A percentile compares a stretch with the other conserved stretches of the same genome.
Conservation (phyloP, 2,797 vertebrate species). For the Tinamus major region DNA sequence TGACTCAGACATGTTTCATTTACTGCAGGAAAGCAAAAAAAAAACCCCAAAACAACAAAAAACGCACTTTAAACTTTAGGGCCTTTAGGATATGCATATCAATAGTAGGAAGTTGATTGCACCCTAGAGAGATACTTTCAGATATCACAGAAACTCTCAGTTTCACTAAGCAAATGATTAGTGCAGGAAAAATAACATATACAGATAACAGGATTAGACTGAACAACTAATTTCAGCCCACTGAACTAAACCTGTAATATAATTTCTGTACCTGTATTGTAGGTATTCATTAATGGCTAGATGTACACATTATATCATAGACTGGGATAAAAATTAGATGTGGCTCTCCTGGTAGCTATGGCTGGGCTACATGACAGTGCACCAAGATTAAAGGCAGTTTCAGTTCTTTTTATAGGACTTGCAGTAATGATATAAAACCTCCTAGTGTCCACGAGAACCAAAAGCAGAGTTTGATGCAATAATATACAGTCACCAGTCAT, state of each 20-base stretch:
- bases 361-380: not conserved
- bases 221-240: not conserved
- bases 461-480: not conserved
- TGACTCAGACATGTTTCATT: not conserved
- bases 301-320: not conserved
- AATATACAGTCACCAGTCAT: not conserved
- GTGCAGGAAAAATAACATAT: not conserved
- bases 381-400: not conserved
- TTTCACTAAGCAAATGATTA: not conserved
- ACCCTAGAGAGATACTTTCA: not conserved
- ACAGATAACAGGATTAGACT: not conserved
- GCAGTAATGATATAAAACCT: not conserved
- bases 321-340: not conserved
- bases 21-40: not conserved
- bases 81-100: not conserved
- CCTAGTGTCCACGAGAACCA: not conserved
- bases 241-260: not conserved
- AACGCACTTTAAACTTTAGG: not conserved
- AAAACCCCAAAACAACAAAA: no score
- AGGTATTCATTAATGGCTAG: not conserved
- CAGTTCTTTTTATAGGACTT: not conserved
- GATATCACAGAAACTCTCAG: not conserved
- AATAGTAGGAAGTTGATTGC: not conserved
- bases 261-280: not conserved
- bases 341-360: not conserved